Conservation (phyloP, 1,140 invertebrate species). For the Papilio xuthus region DNA sequence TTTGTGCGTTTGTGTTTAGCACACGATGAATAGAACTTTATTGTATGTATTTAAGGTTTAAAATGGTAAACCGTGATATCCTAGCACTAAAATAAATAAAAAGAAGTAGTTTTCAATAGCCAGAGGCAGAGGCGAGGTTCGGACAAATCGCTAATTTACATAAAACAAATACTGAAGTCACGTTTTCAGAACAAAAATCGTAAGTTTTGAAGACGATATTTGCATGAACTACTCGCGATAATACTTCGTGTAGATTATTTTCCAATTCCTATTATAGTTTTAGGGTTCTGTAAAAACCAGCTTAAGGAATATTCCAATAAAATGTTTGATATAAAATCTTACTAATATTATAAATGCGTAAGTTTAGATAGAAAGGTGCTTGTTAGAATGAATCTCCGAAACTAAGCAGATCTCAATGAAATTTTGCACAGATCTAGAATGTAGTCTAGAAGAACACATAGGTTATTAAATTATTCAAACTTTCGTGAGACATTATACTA, state of each 20-base stretch:
- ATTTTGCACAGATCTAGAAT: no score
- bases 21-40: not conserved
- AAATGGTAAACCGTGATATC: not conserved
- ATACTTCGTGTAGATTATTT: conserved; percentile 25
- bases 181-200: conserved; percentile 74
- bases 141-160: conserved; percentile 76
- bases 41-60: not conserved
- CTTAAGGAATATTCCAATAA: no score
- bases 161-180: conserved; percentile 77
- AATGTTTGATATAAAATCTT: no score
- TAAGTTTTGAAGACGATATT: conserved; percentile 59
- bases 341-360: no score
- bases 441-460: no score
- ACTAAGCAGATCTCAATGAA: no score
- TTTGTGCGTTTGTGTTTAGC: not conserved
- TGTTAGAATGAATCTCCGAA: no score
- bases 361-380: no score
- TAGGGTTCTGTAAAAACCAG: not conserved
- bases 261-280: conserved; percentile 30
- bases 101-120: conserved; percentile 27
- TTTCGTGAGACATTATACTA: no score
- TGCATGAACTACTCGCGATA: conserved; percentile 15
- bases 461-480: no score
- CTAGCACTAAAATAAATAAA: conserved; percentile 32
- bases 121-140: conserved; percentile 46